Evolutionary conservation across 2,797 vertebrate species (phyloP).

Genomic region (Micrastur ruficollis): DNA sequence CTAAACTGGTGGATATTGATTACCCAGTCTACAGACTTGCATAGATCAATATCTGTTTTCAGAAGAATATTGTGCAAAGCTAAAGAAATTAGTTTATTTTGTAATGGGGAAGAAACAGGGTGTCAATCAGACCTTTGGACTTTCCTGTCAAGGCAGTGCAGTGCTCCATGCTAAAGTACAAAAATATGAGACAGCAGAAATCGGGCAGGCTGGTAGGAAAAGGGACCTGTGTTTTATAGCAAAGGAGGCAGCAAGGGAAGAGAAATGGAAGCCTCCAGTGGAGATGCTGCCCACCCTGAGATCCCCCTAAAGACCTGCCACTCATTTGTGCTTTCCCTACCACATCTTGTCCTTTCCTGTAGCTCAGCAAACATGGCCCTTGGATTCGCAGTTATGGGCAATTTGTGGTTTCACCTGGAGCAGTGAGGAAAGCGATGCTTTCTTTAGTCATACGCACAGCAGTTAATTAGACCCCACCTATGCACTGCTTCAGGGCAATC

Average conservation of each 20-base stretch:
- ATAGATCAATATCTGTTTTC: slow-evolving; percentile 74
- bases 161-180: background rate
- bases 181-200: background rate
- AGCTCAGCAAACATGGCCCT: background rate
- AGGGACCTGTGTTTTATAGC: background rate
- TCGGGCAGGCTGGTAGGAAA: background rate
- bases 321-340: background rate
- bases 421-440: background rate
- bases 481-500: background rate
- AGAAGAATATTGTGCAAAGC: slow-evolving; percentile 63
- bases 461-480: background rate
- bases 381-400: background rate
- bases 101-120: slow-evolving; percentile 59
- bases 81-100: slow-evolving; percentile 75
- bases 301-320: background rate
- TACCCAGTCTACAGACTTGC: slow-evolving; percentile 56
- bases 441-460: background rate
- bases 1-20: slow-evolving; percentile 71
- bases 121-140: slow-evolving; percentile 66
- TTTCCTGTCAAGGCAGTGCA: background rate
- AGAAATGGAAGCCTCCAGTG: background rate
- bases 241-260: background rate
- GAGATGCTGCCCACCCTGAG: background rate
- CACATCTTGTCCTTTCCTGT: background rate
- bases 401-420: background rate